Base-by-base conservation (phyloP, 2,888 invertebrate species). In the Tetropium fuscum region DNA sequence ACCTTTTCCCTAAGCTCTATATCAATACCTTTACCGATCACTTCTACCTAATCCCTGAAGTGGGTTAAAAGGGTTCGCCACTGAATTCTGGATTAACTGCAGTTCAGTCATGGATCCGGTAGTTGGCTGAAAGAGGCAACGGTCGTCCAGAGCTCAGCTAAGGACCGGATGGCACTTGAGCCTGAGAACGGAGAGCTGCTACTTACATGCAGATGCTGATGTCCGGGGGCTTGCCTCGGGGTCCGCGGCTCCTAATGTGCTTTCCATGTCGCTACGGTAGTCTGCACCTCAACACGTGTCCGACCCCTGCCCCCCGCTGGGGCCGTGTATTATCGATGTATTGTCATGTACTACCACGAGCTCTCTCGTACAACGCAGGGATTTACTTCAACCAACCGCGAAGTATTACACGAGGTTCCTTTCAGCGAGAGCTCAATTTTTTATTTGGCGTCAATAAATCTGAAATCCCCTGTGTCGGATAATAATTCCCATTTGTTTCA, bases 241-340 rank as follows among this genome's bases (percentile, higher is more conserved):
- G 66, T 66, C 72, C 69, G 63, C 68, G 67, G 71, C 71, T 73
- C 75, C 81, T 82, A 82, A 82, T 82, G 81, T 81, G 80, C 79
- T 82, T 82, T 82, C 76, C 82, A 74, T 82, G 82, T 82, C 79
- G 75, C 74, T 77, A 70, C 74, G 74, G 70, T 70, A 71, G 71
- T 72, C 71, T 69, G 76, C 78, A 80, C 82, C 81, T 81, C 80
- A 80, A 82, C 82, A 82, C 81, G 82, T 82, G 82, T 82, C 79
- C 75, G 68, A 73, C 74, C 74, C 74, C 69, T 65, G 67, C 71
- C 73, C 69, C 72, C 68, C 64, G 69, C 47, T 66, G 69, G 73
- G 69, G 69, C 70, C 76, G 74, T 78, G 78, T 78, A 78, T 78
- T 78, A 78, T 78, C 80, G 80, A 78, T 79, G 79, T 79, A 79